These are phyloP conservation scores for Lissonota sp. DNA, from an alignment of 2,888 invertebrate genomes.

Conservation along the genomic window DNA sequence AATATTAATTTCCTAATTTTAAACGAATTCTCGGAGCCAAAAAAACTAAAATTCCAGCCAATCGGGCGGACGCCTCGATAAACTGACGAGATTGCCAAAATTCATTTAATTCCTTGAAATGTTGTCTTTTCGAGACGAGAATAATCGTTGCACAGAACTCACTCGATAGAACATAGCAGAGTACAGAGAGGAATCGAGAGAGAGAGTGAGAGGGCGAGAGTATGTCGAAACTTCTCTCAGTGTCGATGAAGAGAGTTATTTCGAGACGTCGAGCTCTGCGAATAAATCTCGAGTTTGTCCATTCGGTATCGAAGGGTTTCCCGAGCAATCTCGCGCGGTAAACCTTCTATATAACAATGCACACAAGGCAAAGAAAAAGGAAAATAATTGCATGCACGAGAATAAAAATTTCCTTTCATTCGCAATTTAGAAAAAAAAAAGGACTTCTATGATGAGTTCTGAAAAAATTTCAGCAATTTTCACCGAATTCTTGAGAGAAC, in stretches of 20 bases:
- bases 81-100: slow-evolving; percentile 39
- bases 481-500: no score
- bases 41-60: slow-evolving; percentile 14
- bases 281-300: slow-evolving; percentile 71
- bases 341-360: slow-evolving; percentile 4
- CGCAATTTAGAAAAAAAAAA: no score
- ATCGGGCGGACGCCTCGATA: slow-evolving; percentile 2
- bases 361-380: background rate
- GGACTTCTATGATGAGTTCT: no score
- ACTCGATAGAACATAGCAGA: slow-evolving; percentile 21
- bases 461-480: no score
- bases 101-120: slow-evolving; percentile 42
- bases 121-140: slow-evolving; percentile 36
- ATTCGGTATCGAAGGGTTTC: slow-evolving; percentile 67
- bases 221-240: slow-evolving; percentile 36
- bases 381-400: background rate
- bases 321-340: slow-evolving; percentile 26
- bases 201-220: slow-evolving; percentile 20
- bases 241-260: slow-evolving; percentile 69
- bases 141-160: slow-evolving; percentile 46
- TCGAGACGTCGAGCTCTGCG: slow-evolving; percentile 70
- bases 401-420: background rate
- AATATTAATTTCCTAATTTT: background rate
- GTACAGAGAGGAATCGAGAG: slow-evolving; percentile 37
- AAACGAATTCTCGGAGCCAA: background rate